Base-by-base conservation (phyloP, 2,113 vertebrate genomes). In the Lepidothrix coronata region DNA sequence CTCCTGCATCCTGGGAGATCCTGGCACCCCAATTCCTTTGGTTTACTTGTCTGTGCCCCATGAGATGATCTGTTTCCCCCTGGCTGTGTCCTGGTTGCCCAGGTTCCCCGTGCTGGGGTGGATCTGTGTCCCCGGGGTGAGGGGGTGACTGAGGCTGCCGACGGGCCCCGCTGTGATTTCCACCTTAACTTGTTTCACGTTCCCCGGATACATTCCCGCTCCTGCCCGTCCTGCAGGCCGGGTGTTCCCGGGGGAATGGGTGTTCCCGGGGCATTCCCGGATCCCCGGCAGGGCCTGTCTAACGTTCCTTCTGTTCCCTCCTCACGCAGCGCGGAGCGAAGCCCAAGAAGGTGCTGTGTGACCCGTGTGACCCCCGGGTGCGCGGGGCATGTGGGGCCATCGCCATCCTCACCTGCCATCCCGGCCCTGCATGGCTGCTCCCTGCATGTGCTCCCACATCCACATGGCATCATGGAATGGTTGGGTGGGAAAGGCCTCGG, bases 291-390 rank as follows among this genome's bases (percentile, higher is more conserved):
- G 35, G 28, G 28, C 5, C 35, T n/a, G 46, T 70, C 97, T 98
- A 98, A 98, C 96, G 1, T 95, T 94, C 78, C 87, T 97, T 97
- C 97, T 98, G 44, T 96, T 96, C 96, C 95, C 95, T 96, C 91
- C 92, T 97, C 97, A 98, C 80, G 98, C 99, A 99, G 99, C 99
- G 99, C 94, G 99, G 99, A 99, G 85, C 97, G 92, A 99, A 99
- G 96, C 98, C 98, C 83, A 99, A 99, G 98, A 99, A 99, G 99
- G 99, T 99, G 98, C 88, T 89, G 98, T 91, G 0, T 4, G 89
- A 61, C 88, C 59, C 2, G 0, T 11, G 39, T 39, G 39, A 39
- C 39, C 39, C 39, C 12, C 5, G 39, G 12, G 39, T 41, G 39
- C 8, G 39, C 37, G 39, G 39, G 39, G 39, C 39, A 41, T 41